phyloP scores from a whole-genome alignment of 1,140 invertebrate species.

The Drosophila ironensis region DNA sequence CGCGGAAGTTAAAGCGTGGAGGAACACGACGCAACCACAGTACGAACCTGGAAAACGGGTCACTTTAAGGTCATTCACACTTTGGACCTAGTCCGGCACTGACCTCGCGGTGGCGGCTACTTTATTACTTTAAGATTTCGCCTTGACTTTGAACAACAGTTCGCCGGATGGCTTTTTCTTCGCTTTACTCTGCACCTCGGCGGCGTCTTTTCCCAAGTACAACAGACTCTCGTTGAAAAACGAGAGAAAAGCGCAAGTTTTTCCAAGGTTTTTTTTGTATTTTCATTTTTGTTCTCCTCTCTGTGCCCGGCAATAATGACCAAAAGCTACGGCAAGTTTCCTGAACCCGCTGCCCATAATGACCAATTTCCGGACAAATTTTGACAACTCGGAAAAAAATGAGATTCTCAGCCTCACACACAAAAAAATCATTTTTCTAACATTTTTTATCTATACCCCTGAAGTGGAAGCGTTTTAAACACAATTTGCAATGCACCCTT shows the following conservation, averaged over 20 bases:
- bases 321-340: slow-evolving; percentile 61
- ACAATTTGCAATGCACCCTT: too few species aligned
- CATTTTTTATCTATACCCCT: too few species aligned
- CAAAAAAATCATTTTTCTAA: not conserved
- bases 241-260: slow-evolving; percentile 72
- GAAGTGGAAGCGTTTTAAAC: too few species aligned
- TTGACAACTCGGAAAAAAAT: too few species aligned
- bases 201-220: slow-evolving; percentile 29
- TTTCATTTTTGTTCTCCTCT: slow-evolving; percentile 35
- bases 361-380: slow-evolving; percentile 53
- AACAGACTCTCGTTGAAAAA: slow-evolving; percentile 51
- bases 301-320: slow-evolving; percentile 44
- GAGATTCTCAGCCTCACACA: not conserved
- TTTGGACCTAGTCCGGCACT: slow-evolving; percentile 31
- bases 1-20: slow-evolving; percentile 22
- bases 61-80: slow-evolving; percentile 79
- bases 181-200: slow-evolving; percentile 29
- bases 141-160: slow-evolving; percentile 80
- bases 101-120: slow-evolving; percentile 66
- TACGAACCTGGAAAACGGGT: slow-evolving; percentile 48
- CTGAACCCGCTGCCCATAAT: slow-evolving; percentile 45
- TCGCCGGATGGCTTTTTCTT: slow-evolving; percentile 59
- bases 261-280: slow-evolving; percentile 41
- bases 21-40: slow-evolving; percentile 10
- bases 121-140: slow-evolving; percentile 80